A percentile compares a stretch with the other conserved stretches of the same genome.
These are phyloP conservation scores for Drosophila fulvimacula DNA, from an alignment of 2,888 invertebrate genomes.

Conservation along the genomic window DNA sequence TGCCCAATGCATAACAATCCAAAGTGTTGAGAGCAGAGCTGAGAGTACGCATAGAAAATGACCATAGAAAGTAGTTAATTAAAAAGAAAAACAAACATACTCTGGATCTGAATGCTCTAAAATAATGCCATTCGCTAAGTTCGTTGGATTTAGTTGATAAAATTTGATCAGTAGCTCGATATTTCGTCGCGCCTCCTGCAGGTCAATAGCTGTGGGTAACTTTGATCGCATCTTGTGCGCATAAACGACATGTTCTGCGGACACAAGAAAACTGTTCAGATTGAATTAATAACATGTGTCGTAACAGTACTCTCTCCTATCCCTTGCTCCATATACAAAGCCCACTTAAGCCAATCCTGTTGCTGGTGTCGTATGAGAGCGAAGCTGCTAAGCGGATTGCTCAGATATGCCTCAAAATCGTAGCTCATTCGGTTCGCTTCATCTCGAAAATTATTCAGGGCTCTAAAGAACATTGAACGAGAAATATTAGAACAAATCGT, in stretches of 20 bases:
- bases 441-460: conserved; percentile 8
- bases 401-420: conserved; percentile 30
- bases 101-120: conserved; percentile 4
- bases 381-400: conserved; percentile 45
- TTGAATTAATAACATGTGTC: not conserved
- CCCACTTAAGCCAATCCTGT: conserved; percentile 39
- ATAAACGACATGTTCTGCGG: not conserved
- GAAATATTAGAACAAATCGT: not conserved
- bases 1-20: conserved; percentile 45
- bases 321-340: not conserved
- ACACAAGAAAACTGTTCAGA: not conserved
- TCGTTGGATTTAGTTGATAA: conserved; percentile 27
- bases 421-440: conserved; percentile 11
- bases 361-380: conserved; percentile 31
- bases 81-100: conserved; percentile 14
- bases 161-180: conserved; percentile 27
- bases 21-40: conserved; percentile 23
- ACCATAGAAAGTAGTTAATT: no score
- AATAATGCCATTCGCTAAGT: conserved; percentile 37
- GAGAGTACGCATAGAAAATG: no score
- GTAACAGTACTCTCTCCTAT: conserved; percentile 18
- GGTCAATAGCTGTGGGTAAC: conserved; percentile 38
- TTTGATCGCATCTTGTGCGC: conserved; percentile 16
- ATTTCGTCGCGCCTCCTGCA: conserved; percentile 29
- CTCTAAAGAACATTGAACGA: conserved; percentile 8